Evolutionary conservation across 2,113 vertebrate species (phyloP).

Genomic region (Crotalus tigris): DNA sequence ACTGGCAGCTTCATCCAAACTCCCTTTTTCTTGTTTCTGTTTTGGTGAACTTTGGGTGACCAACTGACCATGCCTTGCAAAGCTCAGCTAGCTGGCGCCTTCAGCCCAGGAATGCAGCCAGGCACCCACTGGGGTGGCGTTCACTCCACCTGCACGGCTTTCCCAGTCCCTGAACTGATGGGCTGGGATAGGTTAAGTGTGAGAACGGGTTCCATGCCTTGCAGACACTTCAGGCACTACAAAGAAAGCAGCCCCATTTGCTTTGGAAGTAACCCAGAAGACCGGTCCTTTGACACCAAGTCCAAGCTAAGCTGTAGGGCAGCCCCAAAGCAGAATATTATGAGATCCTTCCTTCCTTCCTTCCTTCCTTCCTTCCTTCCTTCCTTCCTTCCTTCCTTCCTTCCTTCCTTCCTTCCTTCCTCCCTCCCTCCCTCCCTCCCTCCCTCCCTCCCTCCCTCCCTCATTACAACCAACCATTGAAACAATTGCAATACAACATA

Average conservation of each 20-base stretch:
- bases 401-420: too few species aligned
- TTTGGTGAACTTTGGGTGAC: neutral
- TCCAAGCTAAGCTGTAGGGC: neutral
- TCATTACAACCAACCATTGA: neutral
- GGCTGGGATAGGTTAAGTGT: neutral
- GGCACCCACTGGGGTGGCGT: neutral
- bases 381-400: neutral
- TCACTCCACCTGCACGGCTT: neutral
- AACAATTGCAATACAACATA: neutral
- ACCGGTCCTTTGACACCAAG: neutral
- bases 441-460: too few species aligned
- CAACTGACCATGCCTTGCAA: neutral
- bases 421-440: neutral
- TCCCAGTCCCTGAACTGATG: neutral
- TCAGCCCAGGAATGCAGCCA: neutral
- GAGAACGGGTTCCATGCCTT: neutral
- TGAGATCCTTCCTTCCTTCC: neutral
- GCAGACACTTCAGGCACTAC: neutral
- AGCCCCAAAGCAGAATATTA: neutral
- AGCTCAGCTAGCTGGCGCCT: neutral
- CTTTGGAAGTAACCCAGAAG: neutral
- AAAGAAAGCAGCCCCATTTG: neutral
- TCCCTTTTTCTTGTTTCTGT: neutral
- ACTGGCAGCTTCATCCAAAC: neutral
- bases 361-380: neutral